phyloP scores from a whole-genome alignment of 2,797 vertebrate genomes.

The Pseudochirops cupreus region DNA sequence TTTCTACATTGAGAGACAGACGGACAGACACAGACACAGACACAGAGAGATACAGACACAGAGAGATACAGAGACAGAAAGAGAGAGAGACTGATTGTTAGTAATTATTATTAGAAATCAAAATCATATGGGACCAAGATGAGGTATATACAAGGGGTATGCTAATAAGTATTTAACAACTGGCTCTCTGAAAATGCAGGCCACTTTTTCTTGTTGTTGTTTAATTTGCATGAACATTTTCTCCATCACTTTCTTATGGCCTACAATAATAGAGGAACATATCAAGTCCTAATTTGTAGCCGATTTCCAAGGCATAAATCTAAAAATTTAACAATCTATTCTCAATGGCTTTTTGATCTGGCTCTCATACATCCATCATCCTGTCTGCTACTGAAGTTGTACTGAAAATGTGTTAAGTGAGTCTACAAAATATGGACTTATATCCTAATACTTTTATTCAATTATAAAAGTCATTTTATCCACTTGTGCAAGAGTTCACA shows the following conservation, averaged over 20 bases:
- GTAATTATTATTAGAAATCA: neutral
- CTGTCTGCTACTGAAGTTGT: neutral
- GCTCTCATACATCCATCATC: neutral
- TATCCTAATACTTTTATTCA: neutral
- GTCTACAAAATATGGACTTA: neutral
- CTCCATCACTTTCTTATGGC: neutral
- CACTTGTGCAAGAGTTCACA: neutral
- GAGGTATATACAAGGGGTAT: neutral
- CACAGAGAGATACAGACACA: too few species aligned
- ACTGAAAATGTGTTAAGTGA: neutral
- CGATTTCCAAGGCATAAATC: neutral
- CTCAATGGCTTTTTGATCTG: neutral
- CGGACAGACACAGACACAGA: too few species aligned
- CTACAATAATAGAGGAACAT: neutral
- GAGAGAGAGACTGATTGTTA: too few species aligned
- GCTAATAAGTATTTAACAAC: neutral
- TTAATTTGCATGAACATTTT: neutral
- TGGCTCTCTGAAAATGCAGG: neutral
- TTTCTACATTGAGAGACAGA: neutral
- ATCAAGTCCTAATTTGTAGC: neutral
- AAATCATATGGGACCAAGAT: neutral
- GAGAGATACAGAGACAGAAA: too few species aligned
- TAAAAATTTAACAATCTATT: neutral
- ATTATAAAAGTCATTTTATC: neutral
- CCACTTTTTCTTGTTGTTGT: neutral